These are phyloP conservation scores for Epirrita christyi DNA, from an alignment of 2,888 invertebrate genomes.

Conservation along the genomic window DNA sequence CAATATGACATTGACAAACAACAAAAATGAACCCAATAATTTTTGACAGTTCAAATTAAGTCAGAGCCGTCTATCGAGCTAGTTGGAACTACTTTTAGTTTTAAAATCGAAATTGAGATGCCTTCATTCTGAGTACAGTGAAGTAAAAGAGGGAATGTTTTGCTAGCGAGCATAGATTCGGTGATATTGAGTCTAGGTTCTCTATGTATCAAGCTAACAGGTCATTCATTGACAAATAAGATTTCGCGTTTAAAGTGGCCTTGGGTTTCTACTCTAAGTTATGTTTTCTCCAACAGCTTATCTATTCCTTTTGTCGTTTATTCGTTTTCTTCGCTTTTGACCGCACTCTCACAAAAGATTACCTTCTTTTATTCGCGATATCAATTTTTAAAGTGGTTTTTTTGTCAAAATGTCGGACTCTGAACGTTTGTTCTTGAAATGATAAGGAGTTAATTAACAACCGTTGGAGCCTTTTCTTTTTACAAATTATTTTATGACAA, in stretches of 20 bases:
- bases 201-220: too few relatives aligned
- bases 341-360: constrained; percentile 37
- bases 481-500: constrained; percentile 21
- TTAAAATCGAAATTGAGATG: too few relatives aligned
- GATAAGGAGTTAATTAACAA: constrained; percentile 24
- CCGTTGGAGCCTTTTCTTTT: constrained; percentile 17
- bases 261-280: constrained; percentile 41
- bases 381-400: constrained; percentile 21
- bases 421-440: constrained; percentile 16
- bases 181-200: too few relatives aligned
- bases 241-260: background rate
- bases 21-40: too few relatives aligned
- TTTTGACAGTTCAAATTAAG: too few relatives aligned
- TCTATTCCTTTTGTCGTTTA: constrained; percentile 55
- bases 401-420: constrained; percentile 8
- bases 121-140: too few relatives aligned
- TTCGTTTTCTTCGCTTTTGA: constrained; percentile 53
- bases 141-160: too few relatives aligned
- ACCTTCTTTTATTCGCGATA: constrained; percentile 23
- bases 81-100: too few relatives aligned
- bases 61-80: too few relatives aligned
- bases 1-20: too few relatives aligned
- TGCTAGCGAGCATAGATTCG: too few relatives aligned
- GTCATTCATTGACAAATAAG: too few relatives aligned
- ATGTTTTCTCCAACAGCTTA: constrained; percentile 58